Conservation (phyloP, 2,888 invertebrate species). For the Quadriops clusia region DNA sequence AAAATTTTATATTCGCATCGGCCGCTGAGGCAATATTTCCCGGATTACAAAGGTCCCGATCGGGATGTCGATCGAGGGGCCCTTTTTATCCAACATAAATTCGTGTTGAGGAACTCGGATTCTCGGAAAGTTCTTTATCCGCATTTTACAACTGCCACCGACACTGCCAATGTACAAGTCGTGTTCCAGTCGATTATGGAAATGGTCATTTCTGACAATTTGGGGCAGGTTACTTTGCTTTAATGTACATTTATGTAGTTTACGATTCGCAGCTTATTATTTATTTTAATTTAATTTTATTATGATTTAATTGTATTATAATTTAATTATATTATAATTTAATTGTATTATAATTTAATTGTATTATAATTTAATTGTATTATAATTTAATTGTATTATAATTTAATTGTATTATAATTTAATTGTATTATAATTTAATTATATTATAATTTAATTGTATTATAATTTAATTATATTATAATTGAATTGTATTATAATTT, state of each 20-base stretch:
- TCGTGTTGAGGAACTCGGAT: slow-evolving; percentile 43
- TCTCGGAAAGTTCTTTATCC: slow-evolving; percentile 48
- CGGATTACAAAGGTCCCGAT: slow-evolving; percentile 48
- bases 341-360: no score
- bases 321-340: no score
- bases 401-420: no score
- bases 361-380: no score
- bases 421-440: no score
- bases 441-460: no score
- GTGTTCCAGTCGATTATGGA: slow-evolving; percentile 56
- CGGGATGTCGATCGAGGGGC: slow-evolving; percentile 51
- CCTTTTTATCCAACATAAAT: slow-evolving; percentile 49
- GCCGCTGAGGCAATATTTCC: slow-evolving; percentile 47
- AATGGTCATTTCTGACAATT: slow-evolving; percentile 50
- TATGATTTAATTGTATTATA: slow-evolving; percentile 1
- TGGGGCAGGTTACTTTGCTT: slow-evolving; percentile 44
- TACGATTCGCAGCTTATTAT: no score
- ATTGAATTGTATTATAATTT: no score
- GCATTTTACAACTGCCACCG: slow-evolving; percentile 56
- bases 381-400: no score
- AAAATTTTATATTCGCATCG: slow-evolving; percentile 51
- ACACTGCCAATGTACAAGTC: slow-evolving; percentile 53
- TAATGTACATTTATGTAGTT: no score
- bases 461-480: no score
- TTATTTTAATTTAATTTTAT: no score